phyloP scores from a whole-genome alignment of 1,140 invertebrate species.

The Ceratosolen fusciceps region DNA sequence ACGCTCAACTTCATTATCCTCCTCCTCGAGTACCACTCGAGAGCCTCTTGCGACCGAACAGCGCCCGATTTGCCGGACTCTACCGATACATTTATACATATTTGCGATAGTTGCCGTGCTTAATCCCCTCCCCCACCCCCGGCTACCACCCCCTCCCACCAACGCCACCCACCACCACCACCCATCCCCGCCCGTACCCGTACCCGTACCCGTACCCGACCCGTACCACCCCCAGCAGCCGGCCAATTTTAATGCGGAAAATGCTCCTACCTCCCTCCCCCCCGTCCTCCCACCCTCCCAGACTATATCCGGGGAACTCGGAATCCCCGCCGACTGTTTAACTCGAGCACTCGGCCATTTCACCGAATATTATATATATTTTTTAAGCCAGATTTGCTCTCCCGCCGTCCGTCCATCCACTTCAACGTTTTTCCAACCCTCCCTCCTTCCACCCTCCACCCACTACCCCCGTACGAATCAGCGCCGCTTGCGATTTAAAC shows the following conservation, averaged over 20 bases:
- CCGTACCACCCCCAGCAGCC: slow-evolving; percentile 41
- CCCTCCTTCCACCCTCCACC: too few relatives aligned
- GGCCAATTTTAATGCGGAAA: slow-evolving; percentile 63
- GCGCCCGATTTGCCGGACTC: slow-evolving; percentile 38
- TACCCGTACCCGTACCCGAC: slow-evolving; percentile 43
- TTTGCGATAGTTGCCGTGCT: slow-evolving; percentile 61
- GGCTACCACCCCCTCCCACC: slow-evolving; percentile 51
- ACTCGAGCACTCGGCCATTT: slow-evolving; percentile 45
- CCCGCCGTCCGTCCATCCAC: slow-evolving; percentile 42
- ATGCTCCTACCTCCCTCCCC: neutral
- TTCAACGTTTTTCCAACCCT: neutral
- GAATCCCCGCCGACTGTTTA: slow-evolving; percentile 51
- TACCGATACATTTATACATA: slow-evolving; percentile 66
- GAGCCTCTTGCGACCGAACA: slow-evolving; percentile 20
- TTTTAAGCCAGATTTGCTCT: slow-evolving; percentile 34
- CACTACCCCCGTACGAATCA: too few relatives aligned
- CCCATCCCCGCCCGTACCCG: slow-evolving; percentile 1
- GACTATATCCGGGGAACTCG: neutral
- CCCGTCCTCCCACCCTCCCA: neutral
- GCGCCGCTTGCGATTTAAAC: too few relatives aligned
- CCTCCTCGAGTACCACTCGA: slow-evolving; percentile 40
- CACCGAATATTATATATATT: slow-evolving; percentile 47
- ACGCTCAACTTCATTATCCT: slow-evolving; percentile 50
- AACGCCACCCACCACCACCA: too few relatives aligned
- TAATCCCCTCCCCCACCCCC: slow-evolving; percentile 61